These are phyloP conservation scores for Prietella phreatophila DNA, from an alignment of 2,113 vertebrate genomes.

Conservation along the genomic window DNA sequence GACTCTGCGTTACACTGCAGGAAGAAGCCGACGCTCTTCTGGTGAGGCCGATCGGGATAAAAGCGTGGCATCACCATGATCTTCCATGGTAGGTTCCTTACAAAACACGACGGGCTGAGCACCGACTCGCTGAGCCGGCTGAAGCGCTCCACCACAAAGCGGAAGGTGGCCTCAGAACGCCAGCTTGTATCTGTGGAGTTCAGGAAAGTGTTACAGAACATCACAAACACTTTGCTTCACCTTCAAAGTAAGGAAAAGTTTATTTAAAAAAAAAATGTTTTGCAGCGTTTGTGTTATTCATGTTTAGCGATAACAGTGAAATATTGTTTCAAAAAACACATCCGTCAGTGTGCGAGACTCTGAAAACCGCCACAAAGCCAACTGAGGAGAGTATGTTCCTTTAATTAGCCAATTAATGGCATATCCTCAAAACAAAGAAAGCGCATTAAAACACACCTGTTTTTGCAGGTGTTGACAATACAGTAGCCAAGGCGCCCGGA, in stretches of 20 bases:
- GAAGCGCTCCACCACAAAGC: conserved; percentile 95
- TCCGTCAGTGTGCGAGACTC: neutral
- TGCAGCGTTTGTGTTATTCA: neutral
- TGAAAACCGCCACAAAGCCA: neutral
- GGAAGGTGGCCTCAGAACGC: conserved; percentile 97
- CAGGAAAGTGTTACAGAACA: neutral
- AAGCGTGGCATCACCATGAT: conserved; percentile 99
- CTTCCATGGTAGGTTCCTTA: conserved; percentile 98
- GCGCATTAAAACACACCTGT: neutral
- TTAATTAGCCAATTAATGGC: neutral
- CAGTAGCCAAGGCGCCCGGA: neutral
- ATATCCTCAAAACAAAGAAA: neutral
- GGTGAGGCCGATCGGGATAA: conserved; percentile 95
- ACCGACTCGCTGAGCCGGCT: conserved; percentile 96
- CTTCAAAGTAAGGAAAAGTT: neutral
- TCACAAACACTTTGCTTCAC: neutral
- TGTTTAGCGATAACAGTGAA: neutral
- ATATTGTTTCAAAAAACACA: neutral
- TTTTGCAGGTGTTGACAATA: neutral
- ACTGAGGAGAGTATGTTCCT: neutral
- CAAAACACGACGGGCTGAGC: conserved; percentile 96
- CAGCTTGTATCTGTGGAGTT: conserved; percentile 88
- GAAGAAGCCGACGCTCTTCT: conserved; percentile 98
- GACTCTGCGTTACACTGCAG: conserved; percentile 98
- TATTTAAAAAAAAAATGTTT: no score